A percentile compares a stretch with the other conserved stretches of the same genome.
Evolutionary conservation across 2,113 vertebrate genomes (phyloP).

Genomic region (Nematolebias whitei): DNA sequence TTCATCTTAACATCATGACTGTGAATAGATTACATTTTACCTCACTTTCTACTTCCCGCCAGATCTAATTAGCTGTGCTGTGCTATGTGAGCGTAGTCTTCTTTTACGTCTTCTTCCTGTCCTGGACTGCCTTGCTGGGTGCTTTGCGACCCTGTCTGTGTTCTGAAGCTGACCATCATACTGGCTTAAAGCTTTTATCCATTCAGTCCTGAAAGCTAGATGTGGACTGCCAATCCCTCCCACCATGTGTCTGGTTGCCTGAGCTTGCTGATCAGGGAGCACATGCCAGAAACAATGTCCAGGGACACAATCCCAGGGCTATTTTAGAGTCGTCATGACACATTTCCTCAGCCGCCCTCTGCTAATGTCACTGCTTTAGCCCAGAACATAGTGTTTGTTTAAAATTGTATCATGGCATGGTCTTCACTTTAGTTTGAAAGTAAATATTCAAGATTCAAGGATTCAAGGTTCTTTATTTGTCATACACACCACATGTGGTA

Average conservation of each 20-base stretch:
- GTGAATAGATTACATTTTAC: slow-evolving; percentile 61
- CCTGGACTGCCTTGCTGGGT: slow-evolving; percentile 31
- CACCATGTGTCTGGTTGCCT: slow-evolving; percentile 46
- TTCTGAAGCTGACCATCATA: slow-evolving; percentile 63
- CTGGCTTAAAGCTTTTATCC: slow-evolving; percentile 64
- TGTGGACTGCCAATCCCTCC: slow-evolving; percentile 60
- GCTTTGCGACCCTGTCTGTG: slow-evolving; percentile 45
- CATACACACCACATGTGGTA: too few species aligned
- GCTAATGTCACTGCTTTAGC: slow-evolving; percentile 29
- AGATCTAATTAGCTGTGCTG: slow-evolving; percentile 59
- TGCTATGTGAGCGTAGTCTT: slow-evolving; percentile 1
- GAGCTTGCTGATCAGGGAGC: slow-evolving; percentile 44
- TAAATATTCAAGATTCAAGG: too few species aligned
- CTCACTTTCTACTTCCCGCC: slow-evolving; percentile 54
- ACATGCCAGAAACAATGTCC: slow-evolving; percentile 38
- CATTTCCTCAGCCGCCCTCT: slow-evolving; percentile 34
- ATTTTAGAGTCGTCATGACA: slow-evolving; percentile 40
- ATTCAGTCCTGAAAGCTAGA: slow-evolving; percentile 46
- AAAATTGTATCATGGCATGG: background rate
- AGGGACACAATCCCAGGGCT: slow-evolving; percentile 37
- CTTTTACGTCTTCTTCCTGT: slow-evolving; percentile 18
- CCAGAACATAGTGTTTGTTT: slow-evolving; percentile 12
- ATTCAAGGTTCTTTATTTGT: too few species aligned
- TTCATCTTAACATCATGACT: slow-evolving; percentile 44
- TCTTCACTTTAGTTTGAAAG: background rate